Base-by-base conservation (phyloP, 2,113 vertebrate species). In the Agapornis roseicollis region DNA sequence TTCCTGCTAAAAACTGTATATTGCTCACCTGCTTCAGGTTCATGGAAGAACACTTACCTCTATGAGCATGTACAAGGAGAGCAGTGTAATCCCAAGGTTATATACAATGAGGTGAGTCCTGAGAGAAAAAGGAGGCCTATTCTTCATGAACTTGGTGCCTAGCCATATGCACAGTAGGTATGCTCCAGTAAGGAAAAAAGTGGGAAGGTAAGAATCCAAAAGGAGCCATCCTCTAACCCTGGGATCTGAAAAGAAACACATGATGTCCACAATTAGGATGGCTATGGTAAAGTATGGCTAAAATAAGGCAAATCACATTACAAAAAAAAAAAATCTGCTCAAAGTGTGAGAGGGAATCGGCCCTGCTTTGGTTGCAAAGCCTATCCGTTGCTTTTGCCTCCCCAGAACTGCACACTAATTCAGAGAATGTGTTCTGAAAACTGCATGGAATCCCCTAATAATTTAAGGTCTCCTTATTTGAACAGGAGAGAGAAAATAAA, bases 161-260 rank as follows among this genome's bases (percentile, higher is more conserved):
- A 99, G 95, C 97, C 98, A 98, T 96, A 99, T 98, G 64, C 95
- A 97, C 63, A 99, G 96, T 68, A 99, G 95, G 91, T 99, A 99
- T 2, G 95, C 70, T 70, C 98, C 88, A 50, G 98, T 99, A 25
- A 99, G 97, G 61, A 93, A 94, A 91, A 99, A 97, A 0, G 98
- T 99, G 55, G 99, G 98, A 87, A 99, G 98, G 93, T 98, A 99
- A 50, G 99, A 99, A 91, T 99, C 99, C 98, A 99, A 85, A 97
- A 99, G 95, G 79, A 99, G 94, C 99, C 99, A 99, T 90, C 98
- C 98, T 98, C 98, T 97, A 89, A 99, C 98, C 79, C 99, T 98
- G 77, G 98, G 4, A 96, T 99, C 99, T 99, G 95, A 29, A 97
- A 97, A 95, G 85, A 95, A 91, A 76, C 31, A 91, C 13, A 72